Evolutionary conservation across 92 coral and sea anemone genomes (phyloP), one percentile per base, ranked within the genome.

Genomic region (Umimayanthus kanabou): DNA sequence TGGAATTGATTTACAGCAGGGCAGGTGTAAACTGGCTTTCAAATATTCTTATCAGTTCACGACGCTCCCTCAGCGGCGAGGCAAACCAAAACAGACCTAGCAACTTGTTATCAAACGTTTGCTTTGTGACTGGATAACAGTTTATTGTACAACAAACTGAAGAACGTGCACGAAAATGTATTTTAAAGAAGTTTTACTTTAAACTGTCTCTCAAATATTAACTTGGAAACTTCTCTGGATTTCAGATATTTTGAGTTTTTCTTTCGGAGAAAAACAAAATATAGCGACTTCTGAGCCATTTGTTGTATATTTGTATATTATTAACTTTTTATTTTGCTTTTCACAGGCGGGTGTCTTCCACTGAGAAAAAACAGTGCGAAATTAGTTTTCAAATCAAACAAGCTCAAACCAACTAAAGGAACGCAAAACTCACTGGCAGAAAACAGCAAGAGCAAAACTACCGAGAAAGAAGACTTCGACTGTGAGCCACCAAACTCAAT

Each of bases 401-500:
- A 81, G 57, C 50, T 81, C n/a, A 81, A 81, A 37, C 85, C 85
- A 42, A 64, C 85, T 8, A 81, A 39, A 42, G 75, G 76, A 39
- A 81, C 72, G 33, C 22, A 47, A 9, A 23, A 45, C 10, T 81
- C 33, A 18, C 57, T 64, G 20, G 58, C 85, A 67, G 72, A 67
- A 64, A 65, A 81, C 26, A 81, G 85, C 37, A 83, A 70, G 9
- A 83, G 39, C 77, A 66, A 13, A 43, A 43, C 39, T 72, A 23
- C 77, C 4, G 87, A 83, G 9, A 67, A 67, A 45, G 86, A 42
- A 43, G n/a, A 33, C 25, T 47, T 47, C 10, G 73, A 82, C 39
- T 83, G 74, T 26, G 92, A 89, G 83, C 82, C 92, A 23, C 94
- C 94, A 69, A 91, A 91, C 82, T 91, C 88, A 39, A 89, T 94